Conservation (phyloP, 2,113 vertebrate species). For the Coryphaenoides rupestris region DNA sequence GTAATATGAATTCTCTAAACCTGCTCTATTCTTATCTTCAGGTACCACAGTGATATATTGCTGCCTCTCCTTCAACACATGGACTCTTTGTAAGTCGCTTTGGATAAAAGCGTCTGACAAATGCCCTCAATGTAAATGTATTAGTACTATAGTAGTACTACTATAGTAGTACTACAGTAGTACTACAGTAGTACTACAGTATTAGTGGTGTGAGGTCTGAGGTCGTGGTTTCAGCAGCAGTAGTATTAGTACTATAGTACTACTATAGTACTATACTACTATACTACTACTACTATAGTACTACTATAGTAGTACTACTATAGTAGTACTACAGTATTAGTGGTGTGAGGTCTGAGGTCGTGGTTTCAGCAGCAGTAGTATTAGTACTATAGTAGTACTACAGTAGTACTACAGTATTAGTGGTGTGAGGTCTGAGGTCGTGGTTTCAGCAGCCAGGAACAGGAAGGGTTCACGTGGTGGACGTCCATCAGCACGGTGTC, state of each 20-base stretch:
- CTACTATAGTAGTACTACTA: not conserved
- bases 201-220: not conserved
- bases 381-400: not conserved
- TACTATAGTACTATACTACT: not conserved
- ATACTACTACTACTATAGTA: not conserved
- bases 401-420: not conserved
- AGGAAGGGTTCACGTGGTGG: conserved; percentile 86
- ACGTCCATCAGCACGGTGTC: conserved; percentile 86
- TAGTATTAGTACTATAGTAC: not conserved
- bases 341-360: too few relatives aligned
- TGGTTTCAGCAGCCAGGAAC: conserved; percentile 93
- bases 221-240: not conserved
- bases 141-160: too few relatives aligned
- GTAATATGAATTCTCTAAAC: too few relatives aligned
- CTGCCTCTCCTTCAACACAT: too few relatives aligned
- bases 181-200: not conserved
- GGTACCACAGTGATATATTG: too few relatives aligned
- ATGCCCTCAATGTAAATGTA: too few relatives aligned
- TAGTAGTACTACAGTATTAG: not conserved
- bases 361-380: not conserved
- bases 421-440: conserved; percentile 28
- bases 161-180: not conserved
- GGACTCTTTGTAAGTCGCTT: too few relatives aligned
- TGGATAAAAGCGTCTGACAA: too few relatives aligned
- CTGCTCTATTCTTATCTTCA: too few relatives aligned